Percentiles rank a stretch among this genome's conserved stretches.
These are phyloP conservation scores for Polymixis lichenea DNA, from an alignment of 2,888 invertebrate genomes.

Conservation along the genomic window DNA sequence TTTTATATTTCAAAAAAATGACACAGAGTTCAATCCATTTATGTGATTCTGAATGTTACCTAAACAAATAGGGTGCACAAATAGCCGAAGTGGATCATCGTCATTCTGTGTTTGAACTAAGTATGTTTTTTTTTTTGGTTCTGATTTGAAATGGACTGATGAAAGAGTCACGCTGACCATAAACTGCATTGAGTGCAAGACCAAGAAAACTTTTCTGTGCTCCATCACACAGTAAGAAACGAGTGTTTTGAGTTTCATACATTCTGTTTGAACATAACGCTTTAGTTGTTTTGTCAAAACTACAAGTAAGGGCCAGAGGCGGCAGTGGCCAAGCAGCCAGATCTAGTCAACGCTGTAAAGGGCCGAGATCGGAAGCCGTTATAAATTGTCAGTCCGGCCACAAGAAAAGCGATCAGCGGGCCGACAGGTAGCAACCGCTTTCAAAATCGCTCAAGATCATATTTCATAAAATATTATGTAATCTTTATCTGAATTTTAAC, in stretches of 20 bases:
- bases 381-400: background rate
- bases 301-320: background rate
- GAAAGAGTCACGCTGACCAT: conserved; percentile 1
- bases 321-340: background rate
- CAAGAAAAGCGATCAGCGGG: background rate
- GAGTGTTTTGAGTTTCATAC: background rate
- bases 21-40: background rate
- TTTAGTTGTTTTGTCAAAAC: conserved; percentile 1
- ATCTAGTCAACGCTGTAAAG: background rate
- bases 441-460: background rate
- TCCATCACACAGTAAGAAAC: background rate
- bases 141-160: background rate
- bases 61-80: conserved; percentile 3
- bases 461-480: too few relatives aligned
- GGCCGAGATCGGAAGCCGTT: background rate
- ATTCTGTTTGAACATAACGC: background rate
- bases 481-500: too few relatives aligned
- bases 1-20: background rate
- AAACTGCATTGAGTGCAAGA: background rate
- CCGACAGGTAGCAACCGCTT: background rate
- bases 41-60: background rate
- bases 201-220: background rate
- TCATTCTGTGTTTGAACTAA: background rate
- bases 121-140: conserved; percentile 25
- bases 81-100: conserved; percentile 1